These are phyloP conservation scores for Hyalella azteca DNA, from an alignment of 2,888 invertebrate species.

Conservation along the genomic window DNA sequence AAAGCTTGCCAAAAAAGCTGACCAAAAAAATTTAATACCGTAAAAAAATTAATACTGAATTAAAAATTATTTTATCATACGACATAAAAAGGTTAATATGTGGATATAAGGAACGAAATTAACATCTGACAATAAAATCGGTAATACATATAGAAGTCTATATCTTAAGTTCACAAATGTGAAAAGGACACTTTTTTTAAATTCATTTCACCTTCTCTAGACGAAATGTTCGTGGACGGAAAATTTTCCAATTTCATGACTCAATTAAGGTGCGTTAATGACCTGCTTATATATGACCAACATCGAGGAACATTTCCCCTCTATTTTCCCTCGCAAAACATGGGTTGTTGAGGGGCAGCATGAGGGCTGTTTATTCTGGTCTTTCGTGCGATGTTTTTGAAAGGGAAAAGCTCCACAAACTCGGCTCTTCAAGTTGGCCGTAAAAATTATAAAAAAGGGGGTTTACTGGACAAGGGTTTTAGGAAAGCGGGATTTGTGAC, in stretches of 20 bases:
- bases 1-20: too few species aligned
- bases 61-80: too few species aligned
- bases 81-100: too few species aligned
- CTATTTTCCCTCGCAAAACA: constrained; percentile 2
- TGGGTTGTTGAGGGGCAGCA: not conserved
- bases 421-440: not conserved
- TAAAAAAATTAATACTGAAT: too few species aligned
- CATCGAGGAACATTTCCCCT: not conserved
- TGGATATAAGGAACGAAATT: too few species aligned
- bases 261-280: not conserved
- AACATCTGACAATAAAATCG: too few species aligned
- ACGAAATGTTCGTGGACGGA: not conserved
- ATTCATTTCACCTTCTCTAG: not conserved
- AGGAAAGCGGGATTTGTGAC: constrained; percentile 19
- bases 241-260: not conserved
- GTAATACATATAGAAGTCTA: too few species aligned
- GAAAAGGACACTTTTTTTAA: too few species aligned
- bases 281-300: not conserved
- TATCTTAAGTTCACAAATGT: too few species aligned
- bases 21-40: too few species aligned
- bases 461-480: too few species aligned
- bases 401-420: not conserved
- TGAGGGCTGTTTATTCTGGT: constrained; percentile 14
- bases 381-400: not conserved
- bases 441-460: not conserved